These are phyloP conservation scores for Henicopernis longicauda DNA, from an alignment of 2,113 vertebrate genomes.

Conservation along the genomic window DNA sequence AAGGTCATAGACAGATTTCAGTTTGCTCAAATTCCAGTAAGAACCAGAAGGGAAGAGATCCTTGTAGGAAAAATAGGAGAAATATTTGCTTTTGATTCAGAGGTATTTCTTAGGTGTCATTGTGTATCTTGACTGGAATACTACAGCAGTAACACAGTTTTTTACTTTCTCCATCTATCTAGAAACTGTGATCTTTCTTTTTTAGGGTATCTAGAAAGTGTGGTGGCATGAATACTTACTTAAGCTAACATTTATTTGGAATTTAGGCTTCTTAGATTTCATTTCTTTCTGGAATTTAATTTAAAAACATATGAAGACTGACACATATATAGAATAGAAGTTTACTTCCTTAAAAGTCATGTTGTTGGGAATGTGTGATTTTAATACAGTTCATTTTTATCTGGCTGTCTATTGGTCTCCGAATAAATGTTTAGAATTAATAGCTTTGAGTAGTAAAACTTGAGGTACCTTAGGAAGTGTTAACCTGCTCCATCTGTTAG, in stretches of 20 bases:
- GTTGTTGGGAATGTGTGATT: neutral
- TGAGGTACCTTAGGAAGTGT: neutral
- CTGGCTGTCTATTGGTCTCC: neutral
- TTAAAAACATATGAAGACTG: neutral
- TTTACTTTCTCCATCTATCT: neutral
- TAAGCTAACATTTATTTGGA: neutral
- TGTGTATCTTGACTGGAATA: neutral
- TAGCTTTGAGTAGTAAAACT: neutral
- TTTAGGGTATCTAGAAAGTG: neutral
- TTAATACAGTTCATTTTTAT: neutral
- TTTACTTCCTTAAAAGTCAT: neutral
- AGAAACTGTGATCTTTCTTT: neutral
- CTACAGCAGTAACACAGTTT: neutral
- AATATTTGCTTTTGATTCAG: neutral
- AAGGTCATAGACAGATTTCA: neutral
- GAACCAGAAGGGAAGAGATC: neutral
- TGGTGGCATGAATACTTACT: neutral
- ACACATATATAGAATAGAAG: neutral
- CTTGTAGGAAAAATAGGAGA: neutral
- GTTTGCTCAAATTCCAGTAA: neutral
- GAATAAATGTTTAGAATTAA: neutral
- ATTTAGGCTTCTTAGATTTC: neutral
- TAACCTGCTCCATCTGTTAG: neutral
- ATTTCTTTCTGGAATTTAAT: neutral
- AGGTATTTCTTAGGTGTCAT: neutral